Base-by-base conservation (phyloP, 1,140 invertebrate genomes). In the Heterodera schachtii region DNA sequence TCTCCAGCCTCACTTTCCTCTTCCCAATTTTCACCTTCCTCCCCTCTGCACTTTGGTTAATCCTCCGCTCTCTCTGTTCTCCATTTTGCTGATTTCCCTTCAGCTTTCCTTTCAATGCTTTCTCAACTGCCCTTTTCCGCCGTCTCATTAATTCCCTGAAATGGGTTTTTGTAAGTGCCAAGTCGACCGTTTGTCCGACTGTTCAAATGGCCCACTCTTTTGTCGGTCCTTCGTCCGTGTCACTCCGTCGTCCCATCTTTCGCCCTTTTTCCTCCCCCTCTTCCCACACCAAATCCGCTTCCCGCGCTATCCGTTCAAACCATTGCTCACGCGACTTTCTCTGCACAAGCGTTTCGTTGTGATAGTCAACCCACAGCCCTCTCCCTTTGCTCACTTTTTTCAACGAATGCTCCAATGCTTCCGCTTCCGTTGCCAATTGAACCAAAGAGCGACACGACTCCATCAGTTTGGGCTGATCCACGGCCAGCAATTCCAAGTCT, bases 261-360 rank as follows among this genome's bases (percentile, higher is more conserved):
- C 57, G 66, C 41, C 13, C n/a, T 8, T 21, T 41, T 4, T n/a
- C 11, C 31, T 78, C 77, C 47, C 46, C 92, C 73, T 95, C 94
- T 86, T 95, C 94, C 11, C 96, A 90, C 69, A 95, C 92, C 79
- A 97, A 93, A 90, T 97, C 95, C 93, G 95, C 94, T 82, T 96
- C 95, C 84, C 94, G 92, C 0, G 94, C 94, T 7, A 93, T 93
- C 90, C 94, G 94, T 83, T 93, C 93, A 84, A 95, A 92, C 95
- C 96, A 98, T 66, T 94, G 93, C 82, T 92, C 92, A 71, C 73
- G 73, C 67, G 79, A 70, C 74, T 82, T 81, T 31, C 73, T 84
- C 86, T 87, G 75, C 6, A 6, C 69, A 41, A 71, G 6, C 6
- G 43, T 41, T 93, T 90, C 94, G 94, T 83, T 93, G 92, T 85